Base-by-base conservation (phyloP, 2,113 vertebrate species). In the Leucoraja erinaceus region DNA sequence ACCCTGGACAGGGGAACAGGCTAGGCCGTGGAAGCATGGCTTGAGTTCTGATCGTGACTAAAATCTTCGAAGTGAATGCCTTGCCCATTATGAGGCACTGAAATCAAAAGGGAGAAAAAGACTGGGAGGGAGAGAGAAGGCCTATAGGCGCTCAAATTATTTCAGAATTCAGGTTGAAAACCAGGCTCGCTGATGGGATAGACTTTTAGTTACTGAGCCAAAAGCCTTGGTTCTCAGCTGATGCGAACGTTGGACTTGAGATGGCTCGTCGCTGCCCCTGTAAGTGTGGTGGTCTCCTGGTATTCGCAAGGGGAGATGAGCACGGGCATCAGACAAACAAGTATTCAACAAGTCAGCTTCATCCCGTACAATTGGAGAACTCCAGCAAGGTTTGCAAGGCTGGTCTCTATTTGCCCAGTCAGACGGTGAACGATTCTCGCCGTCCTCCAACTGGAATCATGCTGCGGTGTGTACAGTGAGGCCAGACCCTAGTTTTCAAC, bases 211-310 rank as follows among this genome's bases (percentile, higher is more conserved):
- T 66, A 88, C 31, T 63, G 83, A 63, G 59, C n/a, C 28, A 88
- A n/a, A 31, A 88, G 16, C 5, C 16, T 38, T 70, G 0, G 90
- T 91, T 91, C 72, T 91, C 90, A 91, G 90, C 90, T 91, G 90
- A 91, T 72, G 90, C 90, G 1, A 47, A 91, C 68, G 54, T 72
- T 70, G 66, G 68, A 68, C 47, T 91, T 14, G 72, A 88, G 63
- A 91, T 91, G 33, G 90, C 66, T 47, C 63, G 2, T 72, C 63
- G 70, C 66, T 70, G n/a, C 66, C 68, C 88, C 66, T 47, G 33
- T 91, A 12, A 70, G 33, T 16, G 33, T 47, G 31, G 31, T 91
- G 90, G 33, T 72, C 72, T 91, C 90, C 66, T 91, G 90, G 20
- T 70, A 54, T 28, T 72, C 38, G n/a, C 38, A 11, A 22, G 5